Evolutionary conservation across 23 tunicate genomes (phyloP).

Genomic region (Halocynthia roretzi): DNA sequence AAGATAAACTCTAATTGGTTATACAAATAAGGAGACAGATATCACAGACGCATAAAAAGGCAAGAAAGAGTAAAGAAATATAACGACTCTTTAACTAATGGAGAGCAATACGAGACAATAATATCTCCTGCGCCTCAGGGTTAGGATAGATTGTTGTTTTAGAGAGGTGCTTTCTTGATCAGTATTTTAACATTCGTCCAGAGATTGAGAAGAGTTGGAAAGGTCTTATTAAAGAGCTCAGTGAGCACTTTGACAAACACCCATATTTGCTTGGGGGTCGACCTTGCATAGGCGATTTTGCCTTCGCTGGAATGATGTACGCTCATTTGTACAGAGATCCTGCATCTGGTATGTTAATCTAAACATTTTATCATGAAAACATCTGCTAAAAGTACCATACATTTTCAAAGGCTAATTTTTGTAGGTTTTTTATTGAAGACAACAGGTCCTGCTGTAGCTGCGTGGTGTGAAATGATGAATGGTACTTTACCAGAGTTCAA

Average conservation of each 20-base stretch:
- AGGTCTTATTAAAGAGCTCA: conserved; percentile 29
- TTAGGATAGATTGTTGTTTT: no score
- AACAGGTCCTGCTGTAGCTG: conserved; percentile 43
- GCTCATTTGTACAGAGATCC: conserved; percentile 71
- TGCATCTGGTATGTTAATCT: conserved; percentile 21
- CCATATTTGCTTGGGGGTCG: conserved; percentile 64
- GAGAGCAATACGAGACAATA: no score
- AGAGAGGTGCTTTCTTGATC: no score
- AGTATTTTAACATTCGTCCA: not conserved
- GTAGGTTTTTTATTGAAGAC: conserved; percentile 63
- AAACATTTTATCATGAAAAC: not conserved
- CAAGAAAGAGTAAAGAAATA: no score
- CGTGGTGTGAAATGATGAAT: conserved; percentile 62
- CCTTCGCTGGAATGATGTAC: conserved; percentile 61
- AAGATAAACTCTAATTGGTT: no score
- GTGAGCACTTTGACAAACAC: conserved; percentile 53
- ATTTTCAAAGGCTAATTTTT: not conserved
- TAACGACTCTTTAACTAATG: no score
- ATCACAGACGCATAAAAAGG: no score
- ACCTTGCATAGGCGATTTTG: conserved; percentile 68
- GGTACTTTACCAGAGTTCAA: conserved; percentile 47
- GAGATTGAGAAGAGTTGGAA: conserved; percentile 60
- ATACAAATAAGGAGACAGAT: no score
- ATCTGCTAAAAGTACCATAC: not conserved
- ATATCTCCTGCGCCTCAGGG: no score